phyloP scores from a whole-genome alignment of 2,113 vertebrate genomes.

The Burhinus oedicnemus region DNA sequence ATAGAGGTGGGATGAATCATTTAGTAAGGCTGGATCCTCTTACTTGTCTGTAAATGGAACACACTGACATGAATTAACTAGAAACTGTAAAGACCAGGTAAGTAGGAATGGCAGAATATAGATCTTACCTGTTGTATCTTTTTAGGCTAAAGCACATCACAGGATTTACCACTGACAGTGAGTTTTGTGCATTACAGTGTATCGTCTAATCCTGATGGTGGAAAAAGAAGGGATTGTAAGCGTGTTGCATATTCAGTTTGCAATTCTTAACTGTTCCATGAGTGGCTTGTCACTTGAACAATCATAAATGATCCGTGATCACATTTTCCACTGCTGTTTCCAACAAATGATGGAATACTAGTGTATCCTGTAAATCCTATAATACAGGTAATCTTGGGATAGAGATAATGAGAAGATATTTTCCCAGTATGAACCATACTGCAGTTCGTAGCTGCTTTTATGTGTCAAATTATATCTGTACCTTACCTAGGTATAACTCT shows the following conservation, averaged over 20 bases:
- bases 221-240: not conserved
- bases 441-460: not conserved
- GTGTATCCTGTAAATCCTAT: not conserved
- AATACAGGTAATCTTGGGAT: not conserved
- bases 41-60: not conserved
- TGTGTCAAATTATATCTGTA: not conserved
- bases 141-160: not conserved
- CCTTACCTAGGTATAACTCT: not conserved
- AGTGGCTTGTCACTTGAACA: not conserved
- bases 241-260: not conserved
- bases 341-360: not conserved
- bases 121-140: not conserved
- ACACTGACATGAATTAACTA: not conserved
- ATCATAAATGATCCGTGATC: not conserved
- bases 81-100: not conserved
- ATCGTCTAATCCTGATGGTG: not conserved
- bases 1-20: not conserved
- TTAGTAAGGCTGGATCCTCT: not conserved
- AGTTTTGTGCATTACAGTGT: not conserved
- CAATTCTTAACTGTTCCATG: not conserved
- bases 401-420: not conserved
- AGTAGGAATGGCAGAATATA: not conserved
- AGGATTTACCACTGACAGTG: not conserved
- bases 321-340: not conserved
- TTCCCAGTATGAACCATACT: not conserved